Evolutionary conservation across 2,888 invertebrate genomes (phyloP).

Genomic region (Caprella mutica): DNA sequence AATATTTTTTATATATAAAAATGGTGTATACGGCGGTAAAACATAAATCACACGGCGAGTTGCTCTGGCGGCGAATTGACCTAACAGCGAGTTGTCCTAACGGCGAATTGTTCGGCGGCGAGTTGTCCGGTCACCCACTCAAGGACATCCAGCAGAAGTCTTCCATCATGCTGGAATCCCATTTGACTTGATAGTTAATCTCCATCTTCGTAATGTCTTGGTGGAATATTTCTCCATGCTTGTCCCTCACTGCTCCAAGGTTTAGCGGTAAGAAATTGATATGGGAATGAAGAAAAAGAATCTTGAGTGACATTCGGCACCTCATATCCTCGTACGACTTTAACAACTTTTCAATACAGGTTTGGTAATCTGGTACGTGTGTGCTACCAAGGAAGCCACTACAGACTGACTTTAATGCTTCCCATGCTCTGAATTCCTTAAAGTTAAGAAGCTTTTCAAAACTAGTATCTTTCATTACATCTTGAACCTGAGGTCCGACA

Average conservation of each 20-base stretch:
- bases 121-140: too few relatives aligned
- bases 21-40: too few relatives aligned
- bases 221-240: not conserved
- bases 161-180: not conserved
- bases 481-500: constrained; percentile 8
- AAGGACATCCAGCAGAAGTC: not conserved
- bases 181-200: not conserved
- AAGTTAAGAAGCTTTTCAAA: constrained; percentile 2
- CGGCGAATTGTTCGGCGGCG: too few relatives aligned
- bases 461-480: not conserved
- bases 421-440: constrained; percentile 1
- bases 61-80: too few relatives aligned
- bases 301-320: not conserved
- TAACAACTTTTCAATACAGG: constrained; percentile 12
- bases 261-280: not conserved
- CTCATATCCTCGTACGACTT: constrained; percentile 7
- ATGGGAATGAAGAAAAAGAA: not conserved
- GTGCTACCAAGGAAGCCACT: not conserved
- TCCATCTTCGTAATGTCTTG: not conserved
- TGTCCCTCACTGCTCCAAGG: not conserved
- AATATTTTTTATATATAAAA: too few relatives aligned
- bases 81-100: too few relatives aligned
- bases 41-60: too few relatives aligned
- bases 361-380: not conserved
- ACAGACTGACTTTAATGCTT: constrained; percentile 4